Evolutionary conservation across 2,113 vertebrate species (phyloP).

Genomic region (Ceyx margarethae): DNA sequence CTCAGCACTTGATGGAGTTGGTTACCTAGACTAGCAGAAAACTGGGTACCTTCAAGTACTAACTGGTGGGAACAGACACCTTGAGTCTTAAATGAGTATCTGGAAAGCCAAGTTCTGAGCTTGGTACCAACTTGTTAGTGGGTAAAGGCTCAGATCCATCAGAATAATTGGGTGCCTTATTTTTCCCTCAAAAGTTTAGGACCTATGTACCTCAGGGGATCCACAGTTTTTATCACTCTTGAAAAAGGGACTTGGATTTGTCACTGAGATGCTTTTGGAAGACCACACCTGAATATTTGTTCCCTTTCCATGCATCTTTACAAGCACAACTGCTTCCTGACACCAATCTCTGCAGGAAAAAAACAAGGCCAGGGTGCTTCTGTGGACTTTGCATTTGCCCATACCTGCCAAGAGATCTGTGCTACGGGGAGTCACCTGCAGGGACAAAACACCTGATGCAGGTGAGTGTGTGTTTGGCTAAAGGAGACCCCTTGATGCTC

Average conservation of each 20-base stretch:
- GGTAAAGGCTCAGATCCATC: background rate
- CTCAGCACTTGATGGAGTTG: rapidly evolving
- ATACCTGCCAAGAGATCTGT: background rate
- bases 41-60: background rate
- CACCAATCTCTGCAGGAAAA: background rate
- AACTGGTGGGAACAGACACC: background rate
- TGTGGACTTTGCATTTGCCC: background rate
- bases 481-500: background rate
- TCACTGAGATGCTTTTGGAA: background rate
- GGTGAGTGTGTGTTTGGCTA: rapidly evolving
- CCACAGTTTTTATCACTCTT: background rate
- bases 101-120: background rate
- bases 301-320: background rate
- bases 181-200: background rate
- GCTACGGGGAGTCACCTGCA: background rate
- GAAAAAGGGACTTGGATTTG: background rate
- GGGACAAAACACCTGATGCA: background rate
- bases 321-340: background rate
- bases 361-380: background rate
- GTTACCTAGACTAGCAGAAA: background rate
- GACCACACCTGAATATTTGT: background rate
- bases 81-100: background rate
- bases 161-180: background rate
- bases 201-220: rapidly evolving
- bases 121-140: background rate